phyloP scores from a whole-genome alignment of 2,888 invertebrate genomes.

The Leistus spinibarbis region DNA sequence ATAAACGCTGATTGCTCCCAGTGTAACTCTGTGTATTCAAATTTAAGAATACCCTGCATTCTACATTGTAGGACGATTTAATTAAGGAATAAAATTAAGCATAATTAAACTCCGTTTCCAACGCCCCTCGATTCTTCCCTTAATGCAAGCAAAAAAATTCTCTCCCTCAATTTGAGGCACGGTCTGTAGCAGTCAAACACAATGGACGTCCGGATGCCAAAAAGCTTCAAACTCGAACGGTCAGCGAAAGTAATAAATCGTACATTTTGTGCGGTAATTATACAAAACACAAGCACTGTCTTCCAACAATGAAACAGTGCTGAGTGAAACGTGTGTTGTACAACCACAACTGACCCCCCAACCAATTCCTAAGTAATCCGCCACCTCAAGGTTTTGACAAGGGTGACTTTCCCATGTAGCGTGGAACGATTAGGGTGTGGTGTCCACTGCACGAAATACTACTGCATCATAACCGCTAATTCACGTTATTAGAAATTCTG shows the following conservation, averaged over 20 bases:
- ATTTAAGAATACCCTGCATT: background rate
- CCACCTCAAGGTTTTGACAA: conserved; percentile 6
- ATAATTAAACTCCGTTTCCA: background rate
- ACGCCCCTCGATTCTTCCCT: background rate
- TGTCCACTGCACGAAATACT: background rate
- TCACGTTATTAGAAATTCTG: conserved; percentile 5
- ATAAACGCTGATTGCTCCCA: too few species aligned
- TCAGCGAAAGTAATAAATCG: conserved; percentile 6
- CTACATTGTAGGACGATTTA: background rate
- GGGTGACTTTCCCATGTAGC: background rate
- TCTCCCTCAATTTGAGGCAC: background rate
- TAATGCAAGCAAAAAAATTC: background rate
- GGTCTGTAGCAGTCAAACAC: background rate
- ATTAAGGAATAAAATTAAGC: background rate
- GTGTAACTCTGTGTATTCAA: background rate
- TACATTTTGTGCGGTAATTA: conserved; percentile 7
- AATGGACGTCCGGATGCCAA: background rate
- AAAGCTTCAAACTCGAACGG: conserved; percentile 7
- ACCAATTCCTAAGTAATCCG: background rate
- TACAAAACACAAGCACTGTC: conserved; percentile 9
- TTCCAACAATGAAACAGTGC: conserved; percentile 1
- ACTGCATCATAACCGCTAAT: background rate
- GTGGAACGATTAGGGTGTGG: background rate
- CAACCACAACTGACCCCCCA: conserved; percentile 1
- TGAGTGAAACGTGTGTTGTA: background rate